These are phyloP conservation scores for Moxostoma hubbsi DNA, from an alignment of 2,797 vertebrate species.

Conservation along the genomic window DNA sequence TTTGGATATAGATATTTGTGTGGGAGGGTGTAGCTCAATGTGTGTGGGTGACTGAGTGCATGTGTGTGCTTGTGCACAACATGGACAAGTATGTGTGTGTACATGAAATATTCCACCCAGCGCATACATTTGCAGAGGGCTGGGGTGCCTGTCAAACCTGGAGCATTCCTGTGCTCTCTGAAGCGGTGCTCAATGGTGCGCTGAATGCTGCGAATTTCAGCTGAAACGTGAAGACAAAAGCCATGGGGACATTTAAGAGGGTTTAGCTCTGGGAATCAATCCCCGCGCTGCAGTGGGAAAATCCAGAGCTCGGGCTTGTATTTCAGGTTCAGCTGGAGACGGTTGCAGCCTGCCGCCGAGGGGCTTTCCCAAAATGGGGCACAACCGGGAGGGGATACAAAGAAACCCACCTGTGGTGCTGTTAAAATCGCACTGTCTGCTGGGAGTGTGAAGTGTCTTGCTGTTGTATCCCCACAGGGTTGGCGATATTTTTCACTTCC, in stretches of 20 bases:
- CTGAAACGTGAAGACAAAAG: slow-evolving; percentile 82
- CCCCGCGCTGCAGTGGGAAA: slow-evolving; percentile 59
- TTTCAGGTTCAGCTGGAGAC: slow-evolving; percentile 65
- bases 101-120: slow-evolving; percentile 35
- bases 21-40: slow-evolving; percentile 58
- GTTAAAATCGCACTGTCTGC: slow-evolving; percentile 41
- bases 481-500: slow-evolving; percentile 59
- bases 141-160: slow-evolving; percentile 76
- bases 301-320: slow-evolving; percentile 59
- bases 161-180: slow-evolving; percentile 73
- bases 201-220: slow-evolving; percentile 77
- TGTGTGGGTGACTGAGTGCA: slow-evolving; percentile 58
- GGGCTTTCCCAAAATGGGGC: slow-evolving; percentile 64
- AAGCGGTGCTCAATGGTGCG: slow-evolving; percentile 71
- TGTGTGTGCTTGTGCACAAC: background rate
- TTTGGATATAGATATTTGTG: slow-evolving; percentile 53
- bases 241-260: slow-evolving; percentile 80
- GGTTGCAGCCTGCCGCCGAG: slow-evolving; percentile 53
- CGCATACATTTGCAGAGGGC: slow-evolving; percentile 48
- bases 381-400: slow-evolving; percentile 50
- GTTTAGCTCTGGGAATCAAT: slow-evolving; percentile 79
- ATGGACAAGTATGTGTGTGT: slow-evolving; percentile 41
- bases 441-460: slow-evolving; percentile 49
- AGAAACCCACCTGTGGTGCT: slow-evolving; percentile 59
- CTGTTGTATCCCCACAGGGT: slow-evolving; percentile 43